Percentiles rank a stretch among this genome's conserved stretches.
Evolutionary conservation across 2,888 invertebrate genomes (phyloP).

Genomic region (Plagodis dolabraria): DNA sequence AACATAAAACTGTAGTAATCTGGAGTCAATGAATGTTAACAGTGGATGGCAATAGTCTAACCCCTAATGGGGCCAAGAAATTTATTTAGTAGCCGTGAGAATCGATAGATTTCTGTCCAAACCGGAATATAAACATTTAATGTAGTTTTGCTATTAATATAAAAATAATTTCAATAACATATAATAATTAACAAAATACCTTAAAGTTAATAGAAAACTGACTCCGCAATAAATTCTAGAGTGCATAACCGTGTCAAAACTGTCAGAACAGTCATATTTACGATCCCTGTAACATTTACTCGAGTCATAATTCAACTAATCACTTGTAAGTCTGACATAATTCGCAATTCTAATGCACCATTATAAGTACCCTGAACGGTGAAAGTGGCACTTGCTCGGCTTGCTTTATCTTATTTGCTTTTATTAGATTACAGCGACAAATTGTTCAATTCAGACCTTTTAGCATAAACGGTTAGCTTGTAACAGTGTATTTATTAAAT

Average conservation of each 20-base stretch:
- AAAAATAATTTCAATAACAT: too few species aligned
- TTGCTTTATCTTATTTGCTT: slow-evolving; percentile 15
- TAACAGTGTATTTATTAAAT: too few species aligned
- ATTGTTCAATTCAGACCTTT: neutral
- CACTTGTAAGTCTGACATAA: slow-evolving; percentile 35
- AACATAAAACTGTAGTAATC: too few species aligned
- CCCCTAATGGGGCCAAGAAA: too few species aligned
- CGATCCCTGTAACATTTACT: slow-evolving; percentile 27
- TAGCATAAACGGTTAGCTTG: too few species aligned
- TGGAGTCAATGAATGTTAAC: too few species aligned
- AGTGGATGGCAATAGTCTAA: too few species aligned
- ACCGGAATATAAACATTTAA: too few species aligned
- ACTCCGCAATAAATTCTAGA: slow-evolving; percentile 23
- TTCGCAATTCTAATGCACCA: slow-evolving; percentile 32
- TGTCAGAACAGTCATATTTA: slow-evolving; percentile 34
- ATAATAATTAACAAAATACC: too few species aligned
- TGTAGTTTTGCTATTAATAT: too few species aligned
- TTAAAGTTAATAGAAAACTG: slow-evolving; percentile 20
- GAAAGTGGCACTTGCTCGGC: slow-evolving; percentile 23
- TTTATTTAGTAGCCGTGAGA: too few species aligned
- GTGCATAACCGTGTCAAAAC: slow-evolving; percentile 34
- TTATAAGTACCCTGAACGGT: slow-evolving; percentile 21
- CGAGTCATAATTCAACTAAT: slow-evolving; percentile 38
- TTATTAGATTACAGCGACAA: neutral
- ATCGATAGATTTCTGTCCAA: too few species aligned